phyloP scores from a whole-genome alignment of 2,888 invertebrate species.

The Danaus chrysippus region DNA sequence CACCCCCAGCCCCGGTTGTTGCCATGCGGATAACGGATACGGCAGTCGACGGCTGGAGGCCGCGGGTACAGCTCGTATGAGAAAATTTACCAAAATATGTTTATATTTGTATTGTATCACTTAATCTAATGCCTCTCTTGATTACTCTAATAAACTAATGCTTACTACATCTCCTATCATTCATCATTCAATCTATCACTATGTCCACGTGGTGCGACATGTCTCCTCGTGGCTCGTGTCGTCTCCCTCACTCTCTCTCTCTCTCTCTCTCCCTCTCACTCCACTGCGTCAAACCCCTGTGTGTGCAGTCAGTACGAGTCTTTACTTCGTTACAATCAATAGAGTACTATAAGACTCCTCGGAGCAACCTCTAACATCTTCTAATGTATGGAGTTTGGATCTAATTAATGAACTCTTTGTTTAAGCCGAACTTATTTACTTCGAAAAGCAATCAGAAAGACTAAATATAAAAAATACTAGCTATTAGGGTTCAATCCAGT shows the following conservation, averaged over 20 bases:
- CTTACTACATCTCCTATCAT: background rate
- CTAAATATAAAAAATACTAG: no score
- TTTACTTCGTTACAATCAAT: conserved; percentile 43
- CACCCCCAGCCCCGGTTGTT: conserved; percentile 35
- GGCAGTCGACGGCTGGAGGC: conserved; percentile 45
- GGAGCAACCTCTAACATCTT: no score
- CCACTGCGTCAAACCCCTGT: conserved; percentile 71
- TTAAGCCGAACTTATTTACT: no score
- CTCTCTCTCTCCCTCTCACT: conserved; percentile 52
- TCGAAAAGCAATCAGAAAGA: no score
- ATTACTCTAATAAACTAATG: background rate
- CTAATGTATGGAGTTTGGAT: no score
- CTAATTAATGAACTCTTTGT: no score
- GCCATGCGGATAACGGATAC: conserved; percentile 38
- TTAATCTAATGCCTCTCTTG: background rate
- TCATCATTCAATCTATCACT: background rate
- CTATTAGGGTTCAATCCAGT: no score
- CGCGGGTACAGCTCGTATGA: conserved; percentile 20
- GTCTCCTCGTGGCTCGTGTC: conserved; percentile 30
- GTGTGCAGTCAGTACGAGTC: conserved; percentile 49
- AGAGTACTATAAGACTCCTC: conserved; percentile 33
- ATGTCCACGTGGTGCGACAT: conserved; percentile 15
- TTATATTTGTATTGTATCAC: background rate
- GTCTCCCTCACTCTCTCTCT: conserved; percentile 33
- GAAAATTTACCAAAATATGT: background rate